These are phyloP conservation scores for Echiichthys vipera DNA, from an alignment of 2,797 vertebrate species.

Conservation along the genomic window DNA sequence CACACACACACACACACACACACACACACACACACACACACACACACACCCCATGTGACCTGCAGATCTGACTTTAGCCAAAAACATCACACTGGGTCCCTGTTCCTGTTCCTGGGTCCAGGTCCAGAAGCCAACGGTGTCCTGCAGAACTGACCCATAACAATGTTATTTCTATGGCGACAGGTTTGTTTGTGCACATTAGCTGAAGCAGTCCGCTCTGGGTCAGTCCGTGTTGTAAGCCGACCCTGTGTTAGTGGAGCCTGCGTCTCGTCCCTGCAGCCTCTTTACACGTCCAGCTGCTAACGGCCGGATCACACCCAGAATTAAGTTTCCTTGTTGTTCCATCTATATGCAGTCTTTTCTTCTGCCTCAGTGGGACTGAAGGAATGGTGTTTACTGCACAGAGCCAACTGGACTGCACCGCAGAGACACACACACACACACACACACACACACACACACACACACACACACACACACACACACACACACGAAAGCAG, in stretches of 20 bases:
- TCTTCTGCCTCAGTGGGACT: slow-evolving; percentile 70
- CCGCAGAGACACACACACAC: slow-evolving; percentile 1
- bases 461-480: neutral
- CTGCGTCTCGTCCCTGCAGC: slow-evolving; percentile 44
- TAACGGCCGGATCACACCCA: slow-evolving; percentile 62
- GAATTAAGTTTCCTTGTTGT: slow-evolving; percentile 67
- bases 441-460: slow-evolving; percentile 7
- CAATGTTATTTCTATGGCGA: neutral
- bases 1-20: too few species aligned
- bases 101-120: too few species aligned
- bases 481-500: neutral
- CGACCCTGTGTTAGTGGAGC: slow-evolving; percentile 41
- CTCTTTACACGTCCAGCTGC: slow-evolving; percentile 63
- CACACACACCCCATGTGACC: too few species aligned
- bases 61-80: too few species aligned
- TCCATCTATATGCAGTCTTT: slow-evolving; percentile 71
- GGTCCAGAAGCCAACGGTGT: too few species aligned
- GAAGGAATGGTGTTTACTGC: slow-evolving; percentile 88
- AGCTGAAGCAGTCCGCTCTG: neutral
- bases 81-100: too few species aligned
- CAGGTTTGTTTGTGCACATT: neutral
- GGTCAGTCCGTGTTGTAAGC: slow-evolving; percentile 34
- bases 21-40: too few species aligned
- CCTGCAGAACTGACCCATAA: too few species aligned
- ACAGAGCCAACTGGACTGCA: slow-evolving; percentile 81